Evolutionary conservation across 2,888 invertebrate species (phyloP).

Genomic region (Spilosoma lubricipeda): DNA sequence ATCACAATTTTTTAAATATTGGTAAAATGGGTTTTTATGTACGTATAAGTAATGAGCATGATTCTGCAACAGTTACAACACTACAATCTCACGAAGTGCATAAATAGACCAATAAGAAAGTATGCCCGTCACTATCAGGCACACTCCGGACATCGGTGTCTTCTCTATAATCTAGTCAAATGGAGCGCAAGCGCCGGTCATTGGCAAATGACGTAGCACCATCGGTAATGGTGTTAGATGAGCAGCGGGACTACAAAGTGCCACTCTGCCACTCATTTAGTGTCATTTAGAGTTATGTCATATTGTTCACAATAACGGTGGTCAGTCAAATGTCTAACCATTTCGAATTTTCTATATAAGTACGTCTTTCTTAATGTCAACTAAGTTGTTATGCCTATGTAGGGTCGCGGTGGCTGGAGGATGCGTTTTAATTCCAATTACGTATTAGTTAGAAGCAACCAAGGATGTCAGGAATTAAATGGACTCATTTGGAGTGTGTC

Average conservation of each 20-base stretch:
- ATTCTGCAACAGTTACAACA: background rate
- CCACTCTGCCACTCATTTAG: conserved; percentile 21
- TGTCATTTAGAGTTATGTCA: conserved; percentile 25
- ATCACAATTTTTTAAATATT: too few species aligned
- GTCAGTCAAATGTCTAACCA: conserved; percentile 36
- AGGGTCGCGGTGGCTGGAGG: background rate
- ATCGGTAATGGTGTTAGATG: conserved; percentile 25
- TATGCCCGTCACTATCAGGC: background rate
- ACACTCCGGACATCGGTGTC: conserved; percentile 5
- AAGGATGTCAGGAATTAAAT: background rate
- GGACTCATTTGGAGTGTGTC: background rate
- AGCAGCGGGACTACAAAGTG: conserved; percentile 21
- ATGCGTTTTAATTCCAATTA: background rate
- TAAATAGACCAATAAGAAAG: conserved; percentile 2
- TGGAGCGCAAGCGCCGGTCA: conserved; percentile 18
- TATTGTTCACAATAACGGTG: conserved; percentile 20
- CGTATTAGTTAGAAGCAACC: too few species aligned
- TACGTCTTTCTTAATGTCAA: conserved; percentile 9
- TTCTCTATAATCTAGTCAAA: conserved; percentile 23
- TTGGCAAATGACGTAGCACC: conserved; percentile 22
- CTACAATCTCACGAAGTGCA: background rate
- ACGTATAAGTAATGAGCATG: background rate
- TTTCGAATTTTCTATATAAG: conserved; percentile 25
- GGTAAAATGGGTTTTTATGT: background rate
- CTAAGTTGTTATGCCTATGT: background rate